Base-by-base conservation (phyloP, 1,140 invertebrate species). In the Zophobas atratus region DNA sequence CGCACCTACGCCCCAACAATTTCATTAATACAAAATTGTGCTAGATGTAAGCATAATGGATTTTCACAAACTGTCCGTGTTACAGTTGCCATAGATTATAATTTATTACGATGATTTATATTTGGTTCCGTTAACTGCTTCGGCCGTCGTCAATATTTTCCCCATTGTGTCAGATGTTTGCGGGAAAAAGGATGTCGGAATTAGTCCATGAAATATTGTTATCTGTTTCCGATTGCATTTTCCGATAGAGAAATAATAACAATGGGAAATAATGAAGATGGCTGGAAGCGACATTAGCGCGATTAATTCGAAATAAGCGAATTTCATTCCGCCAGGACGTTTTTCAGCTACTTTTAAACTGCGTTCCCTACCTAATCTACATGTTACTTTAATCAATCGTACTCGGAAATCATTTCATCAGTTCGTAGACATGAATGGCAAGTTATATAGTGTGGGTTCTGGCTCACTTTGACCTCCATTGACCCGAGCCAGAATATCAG, bases 61-160 rank as follows among this genome's bases (percentile, higher is more conserved):
- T 67, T 67, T 67, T 67, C 60, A 67, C 57, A 67, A 67, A 41
- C 39, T 41, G 38, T 8, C 60, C 60, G 39, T 67, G 2, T 2
- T 20, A 20, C 20, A 51, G 6, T 41, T 46, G 20, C 39, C 33
- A 67, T 67, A 43, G 8, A 67, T 67, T 41, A 67, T 67, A 67
- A 67, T 67, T 67, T 67, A 67, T 67, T 67, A 43, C 60, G n/a
- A 34, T 67, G 60, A 43, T 67, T 67, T 67, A 41, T 67, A 67
- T 67, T 67, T 67, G 20, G 60, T 67, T 67, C 60, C 60, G 60
- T 67, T 60, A 63, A 63, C 8, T n/a, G 38, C 38, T 43, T 43
- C 60, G 4, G 39, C 60, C 38, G 38, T 67, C 39, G 38, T 67
- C 60, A 67, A 67, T 43, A 67, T 67, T 67, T 43, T 43, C 39